Percentiles rank a stretch among this genome's conserved stretches.
These are phyloP conservation scores for Zenarchopterus dispar DNA, from an alignment of 2,797 vertebrate species.

Conservation along the genomic window DNA sequence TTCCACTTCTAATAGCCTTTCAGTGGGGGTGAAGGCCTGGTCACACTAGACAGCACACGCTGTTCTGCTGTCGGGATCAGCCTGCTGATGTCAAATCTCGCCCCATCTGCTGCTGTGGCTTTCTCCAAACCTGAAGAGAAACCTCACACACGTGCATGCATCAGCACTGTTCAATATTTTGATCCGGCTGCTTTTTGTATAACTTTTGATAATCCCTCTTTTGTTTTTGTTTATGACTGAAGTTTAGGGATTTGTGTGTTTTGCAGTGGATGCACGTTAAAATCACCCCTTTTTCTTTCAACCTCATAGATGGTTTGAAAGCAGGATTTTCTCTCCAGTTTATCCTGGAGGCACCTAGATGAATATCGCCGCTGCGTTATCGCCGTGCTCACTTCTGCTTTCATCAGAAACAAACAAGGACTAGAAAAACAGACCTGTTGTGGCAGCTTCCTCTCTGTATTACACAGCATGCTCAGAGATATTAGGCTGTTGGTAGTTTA, in stretches of 20 bases:
- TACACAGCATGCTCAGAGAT: neutral
- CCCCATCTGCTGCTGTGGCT: constrained; percentile 43
- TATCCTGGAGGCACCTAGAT: neutral
- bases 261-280: no score
- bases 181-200: no score
- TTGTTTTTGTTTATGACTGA: no score
- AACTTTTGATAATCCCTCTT: no score
- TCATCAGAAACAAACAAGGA: constrained; percentile 7
- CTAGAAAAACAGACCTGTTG: neutral
- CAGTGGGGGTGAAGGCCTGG: constrained; percentile 46
- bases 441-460: neutral
- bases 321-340: no score
- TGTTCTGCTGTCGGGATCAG: constrained; percentile 53
- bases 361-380: neutral
- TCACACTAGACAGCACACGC: constrained; percentile 33
- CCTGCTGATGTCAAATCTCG: constrained; percentile 48
- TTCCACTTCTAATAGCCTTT: constrained; percentile 62
- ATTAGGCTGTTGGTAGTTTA: neutral
- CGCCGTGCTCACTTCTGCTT: neutral
- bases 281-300: no score
- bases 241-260: no score
- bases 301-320: no score
- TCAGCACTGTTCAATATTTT: no score
- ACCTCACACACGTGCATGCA: neutral
- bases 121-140: constrained; percentile 14